phyloP scores from a whole-genome alignment of 2,113 vertebrate genomes.

The Uria lomvia region DNA sequence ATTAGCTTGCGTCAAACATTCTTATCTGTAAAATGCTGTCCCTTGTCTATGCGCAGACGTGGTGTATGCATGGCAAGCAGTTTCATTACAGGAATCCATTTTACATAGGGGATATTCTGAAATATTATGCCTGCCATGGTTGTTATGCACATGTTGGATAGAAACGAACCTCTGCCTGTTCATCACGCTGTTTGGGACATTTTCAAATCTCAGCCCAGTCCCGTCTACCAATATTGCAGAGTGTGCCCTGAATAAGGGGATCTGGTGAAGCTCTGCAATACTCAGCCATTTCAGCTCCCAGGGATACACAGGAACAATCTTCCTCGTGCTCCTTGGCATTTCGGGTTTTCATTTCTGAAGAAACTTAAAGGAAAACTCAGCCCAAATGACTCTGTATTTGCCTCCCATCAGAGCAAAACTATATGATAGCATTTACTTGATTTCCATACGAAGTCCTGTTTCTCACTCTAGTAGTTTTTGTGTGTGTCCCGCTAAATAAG shows the following conservation, averaged over 20 bases:
- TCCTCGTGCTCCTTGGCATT: neutral
- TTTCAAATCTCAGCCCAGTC: neutral
- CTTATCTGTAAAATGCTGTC: neutral
- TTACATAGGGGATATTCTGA: neutral
- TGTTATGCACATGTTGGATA: fast-evolving
- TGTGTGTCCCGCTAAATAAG: neutral
- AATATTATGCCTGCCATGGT: neutral
- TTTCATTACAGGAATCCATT: neutral
- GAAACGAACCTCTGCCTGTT: neutral
- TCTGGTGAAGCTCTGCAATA: constrained; percentile 1
- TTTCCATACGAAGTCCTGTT: neutral
- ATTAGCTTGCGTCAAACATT: neutral
- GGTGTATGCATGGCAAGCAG: fast-evolving
- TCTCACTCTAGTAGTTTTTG: neutral
- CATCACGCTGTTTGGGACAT: neutral
- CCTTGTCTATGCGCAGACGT: neutral
- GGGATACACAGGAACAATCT: neutral
- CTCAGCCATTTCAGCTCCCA: constrained; percentile 24
- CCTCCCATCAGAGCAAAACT: neutral
- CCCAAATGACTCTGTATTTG: neutral
- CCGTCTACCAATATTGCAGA: fast-evolving
- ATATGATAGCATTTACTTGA: neutral
- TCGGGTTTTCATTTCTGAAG: neutral
- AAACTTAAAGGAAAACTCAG: neutral
- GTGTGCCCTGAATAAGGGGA: constrained; percentile 1